These are phyloP conservation scores for Petrophora chlorosata DNA, from an alignment of 2,888 invertebrate species.

Conservation along the genomic window DNA sequence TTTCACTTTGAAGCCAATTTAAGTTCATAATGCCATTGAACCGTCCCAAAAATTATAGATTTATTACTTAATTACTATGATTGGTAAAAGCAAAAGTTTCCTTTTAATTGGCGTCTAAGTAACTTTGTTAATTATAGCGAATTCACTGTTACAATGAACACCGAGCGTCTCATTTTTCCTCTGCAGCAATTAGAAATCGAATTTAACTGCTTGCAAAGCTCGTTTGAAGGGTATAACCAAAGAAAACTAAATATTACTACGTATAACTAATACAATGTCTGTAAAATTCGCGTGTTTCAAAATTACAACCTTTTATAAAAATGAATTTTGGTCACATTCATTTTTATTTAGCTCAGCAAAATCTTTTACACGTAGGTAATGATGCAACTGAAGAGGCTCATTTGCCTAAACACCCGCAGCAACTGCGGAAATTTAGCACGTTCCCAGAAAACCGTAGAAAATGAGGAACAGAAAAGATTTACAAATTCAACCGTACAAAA, in stretches of 20 bases:
- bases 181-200: too few relatives aligned
- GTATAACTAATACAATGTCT: too few relatives aligned
- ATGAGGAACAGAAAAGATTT: slow-evolving; percentile 23
- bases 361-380: slow-evolving; percentile 5
- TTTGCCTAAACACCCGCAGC: slow-evolving; percentile 15
- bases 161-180: neutral
- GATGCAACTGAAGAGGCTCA: slow-evolving; percentile 17
- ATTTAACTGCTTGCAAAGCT: too few relatives aligned
- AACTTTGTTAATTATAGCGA: slow-evolving; percentile 31
- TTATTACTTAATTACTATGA: slow-evolving; percentile 22
- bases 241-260: too few relatives aligned
- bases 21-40: slow-evolving; percentile 1
- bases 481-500: slow-evolving; percentile 34
- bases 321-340: too few relatives aligned
- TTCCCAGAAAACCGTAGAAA: slow-evolving; percentile 13
- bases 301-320: too few relatives aligned
- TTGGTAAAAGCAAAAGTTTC: slow-evolving; percentile 30
- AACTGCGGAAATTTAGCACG: slow-evolving; percentile 9
- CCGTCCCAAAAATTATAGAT: slow-evolving; percentile 16
- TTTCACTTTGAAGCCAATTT: too few relatives aligned
- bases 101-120: slow-evolving; percentile 29
- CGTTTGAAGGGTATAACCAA: too few relatives aligned
- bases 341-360: neutral
- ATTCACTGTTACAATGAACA: slow-evolving; percentile 25
- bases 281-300: too few relatives aligned